Percentiles rank a stretch among this genome's conserved stretches.
These are phyloP conservation scores for Apodemia hepburni DNA, from an alignment of 2,888 invertebrate genomes.

Conservation along the genomic window DNA sequence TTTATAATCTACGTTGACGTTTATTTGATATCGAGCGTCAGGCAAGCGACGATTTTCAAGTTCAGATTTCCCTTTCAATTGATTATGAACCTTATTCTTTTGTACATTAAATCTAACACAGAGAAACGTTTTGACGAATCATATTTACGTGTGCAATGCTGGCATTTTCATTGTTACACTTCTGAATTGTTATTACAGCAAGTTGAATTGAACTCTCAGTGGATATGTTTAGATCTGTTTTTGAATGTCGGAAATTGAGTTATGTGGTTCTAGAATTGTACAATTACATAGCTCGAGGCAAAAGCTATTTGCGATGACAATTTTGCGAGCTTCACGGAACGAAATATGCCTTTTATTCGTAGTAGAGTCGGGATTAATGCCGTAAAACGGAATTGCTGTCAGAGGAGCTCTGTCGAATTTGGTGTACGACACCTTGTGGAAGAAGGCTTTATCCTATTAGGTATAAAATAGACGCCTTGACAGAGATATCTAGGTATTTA, in stretches of 20 bases:
- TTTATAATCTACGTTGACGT: conserved; percentile 50
- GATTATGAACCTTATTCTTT: conserved; percentile 66
- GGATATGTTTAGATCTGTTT: conserved; percentile 32
- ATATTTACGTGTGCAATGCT: conserved; percentile 77
- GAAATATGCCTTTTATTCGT: conserved; percentile 80
- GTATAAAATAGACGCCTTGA: background rate
- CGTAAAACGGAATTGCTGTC: conserved; percentile 77
- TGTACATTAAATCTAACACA: conserved; percentile 52
- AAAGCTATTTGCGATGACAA: conserved; percentile 80
- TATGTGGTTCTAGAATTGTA: conserved; percentile 40
- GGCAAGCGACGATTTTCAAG: conserved; percentile 77
- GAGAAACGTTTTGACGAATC: conserved; percentile 53
- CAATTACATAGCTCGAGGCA: conserved; percentile 51
- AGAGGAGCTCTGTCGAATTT: conserved; percentile 49
- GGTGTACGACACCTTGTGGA: conserved; percentile 55
- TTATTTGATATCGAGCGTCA: conserved; percentile 81
- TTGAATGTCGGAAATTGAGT: conserved; percentile 35
- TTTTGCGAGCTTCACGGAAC: conserved; percentile 75
- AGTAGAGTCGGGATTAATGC: conserved; percentile 73
- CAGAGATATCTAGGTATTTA: background rate
- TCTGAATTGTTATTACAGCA: conserved; percentile 38
- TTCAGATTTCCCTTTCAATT: conserved; percentile 69
- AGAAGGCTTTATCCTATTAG: background rate
- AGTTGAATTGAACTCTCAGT: conserved; percentile 35
- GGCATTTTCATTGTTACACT: conserved; percentile 78